Base-by-base conservation (phyloP, 2,113 vertebrate genomes). In the Macquaria ambigua region DNA sequence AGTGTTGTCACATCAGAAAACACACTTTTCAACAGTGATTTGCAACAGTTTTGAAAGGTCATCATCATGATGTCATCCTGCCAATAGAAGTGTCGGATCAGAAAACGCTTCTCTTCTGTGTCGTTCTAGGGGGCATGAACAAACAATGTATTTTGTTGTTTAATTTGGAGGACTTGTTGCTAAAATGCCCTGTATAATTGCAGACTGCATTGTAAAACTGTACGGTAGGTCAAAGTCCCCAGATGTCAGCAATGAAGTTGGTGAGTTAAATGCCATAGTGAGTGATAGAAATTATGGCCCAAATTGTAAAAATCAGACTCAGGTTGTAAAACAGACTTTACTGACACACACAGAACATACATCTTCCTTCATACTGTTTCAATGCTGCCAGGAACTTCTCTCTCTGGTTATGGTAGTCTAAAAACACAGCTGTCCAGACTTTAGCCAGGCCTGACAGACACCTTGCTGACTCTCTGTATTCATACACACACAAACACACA, bases 341-440 rank as follows among this genome's bases (percentile, higher is more conserved):
- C 6, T 31, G 15, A 43, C 23, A 56, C 23, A 56, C 41, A 53
- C 31, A 62, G 37, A 56, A 23, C 23, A 66, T 25, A 37, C 5
- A 3, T 68, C 23, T 48, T 48, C 41, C 15, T 46, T 53, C n/a
- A 21, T 8, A 34, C 15, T 2, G 52, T 80, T 41, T 77, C 68
- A 82, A 9, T n/a, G 31, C 46, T 66, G 50, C 52, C 53, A 20
- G 34, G 15, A 69, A 37, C 14, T 14, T 41, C 41, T 46, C 41
- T 46, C 37, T 77, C 46, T 52, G 53, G 15, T 61, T 41, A n/a
- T 31, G 43, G 21, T 74, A 82, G 80, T 79, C 64, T 83, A 77
- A 87, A 89, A 87, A 89, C 80, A 87, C 39, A 63, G 1, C 75
- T 18, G 43, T 48, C 5, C 52, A 58, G 81, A 78, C 62, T 80